phyloP scores from a whole-genome alignment of 2,797 vertebrate species.

The Lindbergichthys nudifrons region DNA sequence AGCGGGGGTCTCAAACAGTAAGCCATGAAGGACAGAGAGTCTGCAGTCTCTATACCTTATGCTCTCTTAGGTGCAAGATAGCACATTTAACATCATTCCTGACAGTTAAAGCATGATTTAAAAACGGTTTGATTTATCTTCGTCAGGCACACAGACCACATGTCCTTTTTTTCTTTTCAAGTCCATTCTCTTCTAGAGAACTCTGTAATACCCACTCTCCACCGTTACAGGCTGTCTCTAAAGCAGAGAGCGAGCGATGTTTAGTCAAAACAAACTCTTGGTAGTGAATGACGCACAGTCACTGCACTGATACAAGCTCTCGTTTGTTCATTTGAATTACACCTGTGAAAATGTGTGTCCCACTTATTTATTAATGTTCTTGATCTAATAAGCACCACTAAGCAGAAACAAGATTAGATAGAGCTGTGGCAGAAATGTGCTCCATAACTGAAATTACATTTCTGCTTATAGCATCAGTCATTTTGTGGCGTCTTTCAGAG shows the following conservation, averaged over 20 bases:
- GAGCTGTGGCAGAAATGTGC: constrained; percentile 29
- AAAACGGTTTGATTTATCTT: not conserved
- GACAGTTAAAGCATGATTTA: not conserved
- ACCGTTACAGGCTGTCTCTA: not conserved
- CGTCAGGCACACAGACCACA: not conserved
- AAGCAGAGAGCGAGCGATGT: not conserved
- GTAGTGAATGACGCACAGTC: not conserved
- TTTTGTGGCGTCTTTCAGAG: constrained; percentile 25
- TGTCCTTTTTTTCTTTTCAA: too few relatives aligned
- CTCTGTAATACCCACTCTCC: not conserved
- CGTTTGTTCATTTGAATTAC: constrained; percentile 49
- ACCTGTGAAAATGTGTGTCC: constrained; percentile 40
- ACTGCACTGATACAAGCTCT: constrained; percentile 18
- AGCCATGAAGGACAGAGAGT: constrained; percentile 7
- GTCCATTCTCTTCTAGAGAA: too few relatives aligned
- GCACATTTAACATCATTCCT: not conserved
- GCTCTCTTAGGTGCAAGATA: not conserved
- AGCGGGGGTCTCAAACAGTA: not conserved
- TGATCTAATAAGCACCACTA: constrained; percentile 36
- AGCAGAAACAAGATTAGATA: constrained; percentile 46
- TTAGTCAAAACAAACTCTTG: constrained; percentile 1
- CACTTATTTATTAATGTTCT: constrained; percentile 45
- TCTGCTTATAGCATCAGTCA: constrained; percentile 22
- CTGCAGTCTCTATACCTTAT: not conserved
- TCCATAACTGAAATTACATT: constrained; percentile 52